phyloP scores from a whole-genome alignment of 2,113 vertebrate genomes.

The Cercopithecus mona region DNA sequence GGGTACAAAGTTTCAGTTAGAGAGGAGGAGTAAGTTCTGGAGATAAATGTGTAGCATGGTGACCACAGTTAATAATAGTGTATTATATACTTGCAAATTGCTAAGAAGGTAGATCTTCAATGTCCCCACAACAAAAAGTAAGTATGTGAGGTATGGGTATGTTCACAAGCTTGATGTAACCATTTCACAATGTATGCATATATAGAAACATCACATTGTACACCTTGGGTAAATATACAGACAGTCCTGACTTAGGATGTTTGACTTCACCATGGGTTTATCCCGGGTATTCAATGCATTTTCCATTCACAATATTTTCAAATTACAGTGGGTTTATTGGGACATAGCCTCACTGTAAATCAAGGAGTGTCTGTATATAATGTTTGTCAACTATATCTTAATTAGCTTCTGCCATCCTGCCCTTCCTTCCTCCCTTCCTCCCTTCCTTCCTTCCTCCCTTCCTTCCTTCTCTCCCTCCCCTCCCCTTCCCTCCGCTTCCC shows the following conservation, averaged over 20 bases:
- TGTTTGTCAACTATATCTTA: no score
- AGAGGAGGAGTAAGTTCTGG: not conserved
- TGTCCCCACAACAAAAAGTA: not conserved
- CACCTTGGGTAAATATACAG: not conserved
- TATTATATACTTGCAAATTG: not conserved
- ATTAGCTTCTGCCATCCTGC: no score
- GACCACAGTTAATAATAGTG: not conserved
- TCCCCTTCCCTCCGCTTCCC: no score
- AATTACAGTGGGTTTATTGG: no score
- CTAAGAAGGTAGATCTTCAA: not conserved
- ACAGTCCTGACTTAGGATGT: not conserved
- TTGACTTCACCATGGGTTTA: no score
- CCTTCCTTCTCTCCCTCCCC: no score
- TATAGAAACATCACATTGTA: not conserved
- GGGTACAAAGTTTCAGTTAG: not conserved
- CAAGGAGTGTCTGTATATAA: no score
- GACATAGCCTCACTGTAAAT: no score
- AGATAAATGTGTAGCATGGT: not conserved
- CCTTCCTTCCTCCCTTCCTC: no score
- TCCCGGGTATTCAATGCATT: no score
- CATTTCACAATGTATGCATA: not conserved
- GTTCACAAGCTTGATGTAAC: not conserved
- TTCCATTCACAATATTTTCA: no score
- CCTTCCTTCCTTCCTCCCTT: rapidly evolving
- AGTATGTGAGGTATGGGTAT: not conserved